phyloP scores from a whole-genome alignment of 2,113 vertebrate genomes.

The Phycodurus eques region DNA sequence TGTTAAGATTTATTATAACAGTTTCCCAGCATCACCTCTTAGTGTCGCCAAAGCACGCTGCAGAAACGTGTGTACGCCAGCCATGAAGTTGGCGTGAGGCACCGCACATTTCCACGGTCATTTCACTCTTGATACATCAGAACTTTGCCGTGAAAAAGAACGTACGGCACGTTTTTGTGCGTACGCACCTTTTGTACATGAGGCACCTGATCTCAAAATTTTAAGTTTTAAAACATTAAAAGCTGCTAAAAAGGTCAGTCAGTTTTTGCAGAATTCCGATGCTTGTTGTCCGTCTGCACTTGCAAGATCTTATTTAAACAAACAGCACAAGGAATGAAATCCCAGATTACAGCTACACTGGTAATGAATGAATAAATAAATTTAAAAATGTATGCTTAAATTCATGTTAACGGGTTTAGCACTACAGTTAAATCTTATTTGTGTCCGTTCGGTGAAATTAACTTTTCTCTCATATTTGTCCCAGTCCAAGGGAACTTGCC shows the following conservation, averaged over 20 bases:
- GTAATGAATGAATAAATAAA: not conserved
- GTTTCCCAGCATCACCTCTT: too few relatives aligned
- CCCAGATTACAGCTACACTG: not conserved
- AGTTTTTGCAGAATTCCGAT: not conserved
- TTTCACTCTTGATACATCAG: too few relatives aligned
- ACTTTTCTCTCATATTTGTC: not conserved
- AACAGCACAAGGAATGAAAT: not conserved
- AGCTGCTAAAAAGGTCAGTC: not conserved
- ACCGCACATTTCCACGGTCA: too few relatives aligned
- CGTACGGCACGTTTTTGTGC: too few relatives aligned
- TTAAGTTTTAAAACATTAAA: not conserved
- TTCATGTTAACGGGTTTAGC: not conserved
- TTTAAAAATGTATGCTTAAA: not conserved
- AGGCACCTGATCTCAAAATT: too few relatives aligned
- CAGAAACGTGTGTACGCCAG: too few relatives aligned
- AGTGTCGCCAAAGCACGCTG: too few relatives aligned
- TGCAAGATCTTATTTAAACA: not conserved
- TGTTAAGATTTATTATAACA: too few relatives aligned
- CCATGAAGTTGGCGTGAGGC: too few relatives aligned
- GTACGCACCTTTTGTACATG: too few relatives aligned
- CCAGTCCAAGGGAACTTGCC: not conserved
- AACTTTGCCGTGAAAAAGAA: too few relatives aligned
- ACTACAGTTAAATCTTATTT: not conserved
- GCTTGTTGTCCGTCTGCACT: not conserved
- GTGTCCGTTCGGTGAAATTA: not conserved